These are phyloP conservation scores for Saturnia pavonia DNA, from an alignment of 2,888 invertebrate species.

Conservation along the genomic window DNA sequence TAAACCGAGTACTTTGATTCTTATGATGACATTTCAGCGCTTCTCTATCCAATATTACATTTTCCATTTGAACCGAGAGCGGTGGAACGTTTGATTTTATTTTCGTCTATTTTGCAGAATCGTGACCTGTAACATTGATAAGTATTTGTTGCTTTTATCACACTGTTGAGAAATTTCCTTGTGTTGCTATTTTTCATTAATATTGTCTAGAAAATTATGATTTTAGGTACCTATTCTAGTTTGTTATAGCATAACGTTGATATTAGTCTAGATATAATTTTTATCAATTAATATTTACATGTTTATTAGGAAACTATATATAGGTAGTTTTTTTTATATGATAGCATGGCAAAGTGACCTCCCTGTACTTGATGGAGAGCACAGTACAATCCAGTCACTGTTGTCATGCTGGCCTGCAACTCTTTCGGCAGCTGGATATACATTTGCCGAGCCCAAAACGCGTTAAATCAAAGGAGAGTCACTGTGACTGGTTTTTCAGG, in stretches of 20 bases:
- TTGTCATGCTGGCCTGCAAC: too few species aligned
- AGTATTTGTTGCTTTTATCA: conserved; percentile 64
- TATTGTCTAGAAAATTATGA: background rate
- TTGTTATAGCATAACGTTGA: background rate
- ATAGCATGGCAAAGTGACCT: too few species aligned
- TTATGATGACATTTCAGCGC: conserved; percentile 58
- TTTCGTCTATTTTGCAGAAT: conserved; percentile 70
- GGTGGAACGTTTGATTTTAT: conserved; percentile 69
- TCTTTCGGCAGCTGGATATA: too few species aligned
- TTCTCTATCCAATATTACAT: conserved; percentile 62
- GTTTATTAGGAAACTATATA: background rate
- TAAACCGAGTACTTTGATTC: conserved; percentile 37
- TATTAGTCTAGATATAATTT: background rate
- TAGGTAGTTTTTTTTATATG: too few species aligned
- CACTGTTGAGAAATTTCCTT: conserved; percentile 47
- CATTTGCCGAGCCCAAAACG: too few species aligned
- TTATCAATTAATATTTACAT: background rate
- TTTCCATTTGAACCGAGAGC: conserved; percentile 58
- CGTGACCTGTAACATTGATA: conserved; percentile 68
- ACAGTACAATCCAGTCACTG: too few species aligned
- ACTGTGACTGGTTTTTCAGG: too few species aligned
- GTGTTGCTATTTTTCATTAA: background rate
- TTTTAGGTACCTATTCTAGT: background rate
- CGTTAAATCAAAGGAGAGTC: too few species aligned
- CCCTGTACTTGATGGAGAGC: too few species aligned